phyloP scores from a whole-genome alignment of 2,797 vertebrate genomes.

The Eremophila alpestris region DNA sequence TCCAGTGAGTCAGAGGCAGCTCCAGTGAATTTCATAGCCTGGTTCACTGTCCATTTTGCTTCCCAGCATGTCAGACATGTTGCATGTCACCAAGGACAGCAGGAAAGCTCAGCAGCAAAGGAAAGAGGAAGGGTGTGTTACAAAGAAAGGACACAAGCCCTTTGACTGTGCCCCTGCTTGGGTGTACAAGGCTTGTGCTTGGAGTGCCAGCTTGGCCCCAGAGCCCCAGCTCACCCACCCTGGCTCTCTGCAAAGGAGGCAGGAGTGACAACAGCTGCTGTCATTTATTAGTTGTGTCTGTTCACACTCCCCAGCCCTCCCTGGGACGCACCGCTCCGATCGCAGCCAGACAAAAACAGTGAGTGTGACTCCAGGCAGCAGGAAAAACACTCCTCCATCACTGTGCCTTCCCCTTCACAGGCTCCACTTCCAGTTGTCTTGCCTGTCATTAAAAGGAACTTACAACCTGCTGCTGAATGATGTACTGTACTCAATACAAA shows the following conservation, averaged over 20 bases:
- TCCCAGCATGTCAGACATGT: not conserved
- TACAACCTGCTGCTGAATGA: not conserved
- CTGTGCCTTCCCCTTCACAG: not conserved
- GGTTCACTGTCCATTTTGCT: not conserved
- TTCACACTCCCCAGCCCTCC: not conserved
- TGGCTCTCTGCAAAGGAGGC: not conserved
- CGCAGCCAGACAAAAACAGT: fast-evolving
- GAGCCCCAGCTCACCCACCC: not conserved
- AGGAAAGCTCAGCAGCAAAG: not conserved
- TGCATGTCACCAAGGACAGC: not conserved
- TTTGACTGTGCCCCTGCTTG: not conserved
- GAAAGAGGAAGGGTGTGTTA: not conserved
- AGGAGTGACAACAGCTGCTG: not conserved
- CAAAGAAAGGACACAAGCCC: not conserved
- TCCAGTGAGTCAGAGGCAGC: not conserved
- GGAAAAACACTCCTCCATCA: not conserved
- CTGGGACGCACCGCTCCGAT: fast-evolving
- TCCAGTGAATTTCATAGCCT: not conserved
- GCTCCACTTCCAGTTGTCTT: not conserved
- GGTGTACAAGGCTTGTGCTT: not conserved
- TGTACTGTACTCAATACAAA: not conserved
- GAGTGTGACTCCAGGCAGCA: fast-evolving
- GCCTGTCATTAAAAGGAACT: conserved; percentile 29
- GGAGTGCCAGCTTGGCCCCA: not conserved
- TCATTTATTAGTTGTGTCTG: not conserved